Evolutionary conservation across 2,888 invertebrate species (phyloP), one percentile per base, ranked within the genome.

Genomic region (Tiliacea aurago): DNA sequence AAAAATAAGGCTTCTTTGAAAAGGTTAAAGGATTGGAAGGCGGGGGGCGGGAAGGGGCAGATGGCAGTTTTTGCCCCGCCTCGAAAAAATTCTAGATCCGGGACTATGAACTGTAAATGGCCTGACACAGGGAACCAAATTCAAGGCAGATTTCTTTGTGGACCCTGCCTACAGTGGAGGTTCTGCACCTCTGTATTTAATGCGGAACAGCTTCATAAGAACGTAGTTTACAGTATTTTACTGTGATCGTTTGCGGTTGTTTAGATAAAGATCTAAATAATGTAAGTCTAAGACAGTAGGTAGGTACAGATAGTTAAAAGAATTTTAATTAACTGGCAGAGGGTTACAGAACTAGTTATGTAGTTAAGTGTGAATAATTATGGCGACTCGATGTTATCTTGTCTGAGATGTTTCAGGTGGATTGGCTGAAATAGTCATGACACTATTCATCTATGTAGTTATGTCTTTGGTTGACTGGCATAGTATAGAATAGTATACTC

Each of bases 251-350:
- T 65, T 66, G 73, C 37, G 47, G 68, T 81, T 37, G 28, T 77
- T 81, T 49, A 80, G 80, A 80, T 81, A 77, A 43, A 55, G 53
- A 81, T 81, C 81, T 65, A 28, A 69, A 56, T 66, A 69, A 56
- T 66, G 77, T 49, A n/a, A n/a, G 41, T 43, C 18, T 43, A 71
- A 37, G 49, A 56, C 33, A 11, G 15, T 13, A 15, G 23, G 61
- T 45, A 23, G 0, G 45, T 45, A 49, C 15, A 43, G 4, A 43
- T 18, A 45, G 45, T 55, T 61, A 71, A 65, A 80, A 68, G 1
- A 15, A 55, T 75, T 76, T 70, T 68, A 47, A 76, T 69, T 68
- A 20, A 33, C 33, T n/a, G 7, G 20, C 51, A 43, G 11, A 37
- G 20, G 49, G 15, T 18, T 47, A 23, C 4, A 43, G 41, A 43